These are phyloP conservation scores for Wasmannia auropunctata DNA, from an alignment of 1,140 invertebrate species.

Conservation along the genomic window DNA sequence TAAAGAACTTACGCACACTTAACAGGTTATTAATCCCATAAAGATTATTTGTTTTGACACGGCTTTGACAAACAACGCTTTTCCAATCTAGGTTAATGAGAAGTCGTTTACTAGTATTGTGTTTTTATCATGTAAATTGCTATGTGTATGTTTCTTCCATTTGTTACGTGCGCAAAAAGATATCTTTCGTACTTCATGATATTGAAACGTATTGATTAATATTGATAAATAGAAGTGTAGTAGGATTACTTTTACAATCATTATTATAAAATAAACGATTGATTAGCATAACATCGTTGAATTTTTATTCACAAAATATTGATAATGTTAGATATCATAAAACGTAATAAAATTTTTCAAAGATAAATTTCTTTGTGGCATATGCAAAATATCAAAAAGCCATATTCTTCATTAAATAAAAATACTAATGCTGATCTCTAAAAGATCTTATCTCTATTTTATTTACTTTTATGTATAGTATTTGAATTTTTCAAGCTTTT, in stretches of 20 bases:
- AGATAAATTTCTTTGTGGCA: not conserved
- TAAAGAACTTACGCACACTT: not conserved
- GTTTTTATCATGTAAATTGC: not conserved
- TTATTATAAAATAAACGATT: not conserved
- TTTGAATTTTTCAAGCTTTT: not conserved
- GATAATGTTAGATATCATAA: not conserved
- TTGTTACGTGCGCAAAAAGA: not conserved
- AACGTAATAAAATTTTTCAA: not conserved
- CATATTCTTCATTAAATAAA: not conserved
- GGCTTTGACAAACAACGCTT: not conserved
- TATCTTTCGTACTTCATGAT: not conserved
- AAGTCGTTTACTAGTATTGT: not conserved
- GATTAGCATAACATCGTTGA: not conserved
- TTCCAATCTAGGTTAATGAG: not conserved
- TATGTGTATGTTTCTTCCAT: not conserved
- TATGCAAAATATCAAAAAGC: not conserved
- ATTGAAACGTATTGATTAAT: slow-evolving; percentile 7
- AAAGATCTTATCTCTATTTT: not conserved
- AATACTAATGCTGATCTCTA: not conserved
- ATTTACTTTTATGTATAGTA: not conserved
- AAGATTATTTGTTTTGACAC: slow-evolving; percentile 8
- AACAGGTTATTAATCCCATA: slow-evolving; percentile 2
- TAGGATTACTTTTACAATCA: slow-evolving; percentile 1
- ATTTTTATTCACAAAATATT: not conserved
- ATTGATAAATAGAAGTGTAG: slow-evolving; percentile 9